phyloP scores from a whole-genome alignment of 2,888 invertebrate species.

The Cephus sareptanus region DNA sequence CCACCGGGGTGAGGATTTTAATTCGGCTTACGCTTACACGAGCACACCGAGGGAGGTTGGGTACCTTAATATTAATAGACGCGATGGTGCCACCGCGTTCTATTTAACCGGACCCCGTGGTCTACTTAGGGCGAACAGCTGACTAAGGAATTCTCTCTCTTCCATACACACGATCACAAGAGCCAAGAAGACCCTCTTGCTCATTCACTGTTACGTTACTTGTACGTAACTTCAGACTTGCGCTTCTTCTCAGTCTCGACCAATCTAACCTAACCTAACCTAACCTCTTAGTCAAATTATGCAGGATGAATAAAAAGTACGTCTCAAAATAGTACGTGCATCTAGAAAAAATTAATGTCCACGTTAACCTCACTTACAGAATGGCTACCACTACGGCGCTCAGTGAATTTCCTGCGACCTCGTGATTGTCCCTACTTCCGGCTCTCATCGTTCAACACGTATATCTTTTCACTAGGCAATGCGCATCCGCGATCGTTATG shows the following conservation, averaged over 20 bases:
- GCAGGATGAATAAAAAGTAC: neutral
- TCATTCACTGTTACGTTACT: neutral
- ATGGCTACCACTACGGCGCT: neutral
- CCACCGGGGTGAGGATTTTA: neutral
- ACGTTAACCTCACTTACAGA: neutral
- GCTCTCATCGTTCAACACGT: neutral
- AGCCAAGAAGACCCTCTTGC: neutral
- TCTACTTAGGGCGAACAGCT: conserved; percentile 2
- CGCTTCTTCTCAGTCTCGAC: neutral
- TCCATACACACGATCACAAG: neutral
- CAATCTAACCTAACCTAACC: neutral
- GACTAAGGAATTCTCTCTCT: conserved; percentile 1
- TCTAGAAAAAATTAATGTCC: neutral
- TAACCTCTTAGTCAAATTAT: neutral
- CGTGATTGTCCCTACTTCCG: neutral
- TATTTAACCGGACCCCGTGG: conserved; percentile 2
- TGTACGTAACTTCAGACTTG: neutral
- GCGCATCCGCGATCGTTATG: neutral
- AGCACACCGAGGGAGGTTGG: neutral
- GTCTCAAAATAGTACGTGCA: neutral
- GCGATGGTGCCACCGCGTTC: neutral
- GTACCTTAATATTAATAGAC: conserved; percentile 3
- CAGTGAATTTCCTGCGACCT: too few relatives aligned
- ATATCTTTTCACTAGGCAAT: neutral
- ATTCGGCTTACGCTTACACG: neutral